Evolutionary conservation across 2,797 vertebrate genomes (phyloP).

Genomic region (Enteromius paludinosus): DNA sequence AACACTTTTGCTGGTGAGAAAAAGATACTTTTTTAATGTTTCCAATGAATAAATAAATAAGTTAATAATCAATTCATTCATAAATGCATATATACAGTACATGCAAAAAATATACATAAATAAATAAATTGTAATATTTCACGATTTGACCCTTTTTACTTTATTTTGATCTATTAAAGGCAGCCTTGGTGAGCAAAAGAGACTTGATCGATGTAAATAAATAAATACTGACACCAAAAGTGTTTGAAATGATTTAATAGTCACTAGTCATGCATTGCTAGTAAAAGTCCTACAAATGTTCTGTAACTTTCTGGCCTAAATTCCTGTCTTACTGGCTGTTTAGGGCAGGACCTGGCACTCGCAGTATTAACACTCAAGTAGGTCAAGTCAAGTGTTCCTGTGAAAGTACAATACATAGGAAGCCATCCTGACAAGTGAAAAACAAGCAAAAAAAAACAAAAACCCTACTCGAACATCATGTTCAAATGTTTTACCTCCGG

Average conservation of each 20-base stretch:
- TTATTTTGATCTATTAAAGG: constrained; percentile 1
- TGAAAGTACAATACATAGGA: constrained; percentile 12
- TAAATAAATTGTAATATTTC: neutral
- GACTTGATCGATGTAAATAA: neutral
- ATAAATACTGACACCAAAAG: neutral
- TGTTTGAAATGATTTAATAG: neutral
- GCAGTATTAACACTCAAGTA: neutral
- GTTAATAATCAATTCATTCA: no score
- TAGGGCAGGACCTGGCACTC: neutral
- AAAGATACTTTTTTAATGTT: no score
- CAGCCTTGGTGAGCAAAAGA: neutral
- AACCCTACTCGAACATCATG: neutral
- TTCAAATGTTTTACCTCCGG: neutral
- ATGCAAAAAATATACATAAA: no score
- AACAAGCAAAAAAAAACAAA: neutral
- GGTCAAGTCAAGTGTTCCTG: constrained; percentile 25
- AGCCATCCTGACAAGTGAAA: neutral
- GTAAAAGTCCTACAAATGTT: constrained; percentile 1
- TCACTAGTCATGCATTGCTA: neutral
- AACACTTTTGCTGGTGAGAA: no score
- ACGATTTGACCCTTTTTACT: neutral
- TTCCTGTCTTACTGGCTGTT: constrained; percentile 5
- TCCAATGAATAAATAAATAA: no score
- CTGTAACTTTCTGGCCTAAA: neutral
- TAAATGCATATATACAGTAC: no score